A percentile compares a stretch with the other conserved stretches of the same genome.
phyloP scores from a whole-genome alignment of 2,888 invertebrate genomes.

The Agrotis segetum region DNA sequence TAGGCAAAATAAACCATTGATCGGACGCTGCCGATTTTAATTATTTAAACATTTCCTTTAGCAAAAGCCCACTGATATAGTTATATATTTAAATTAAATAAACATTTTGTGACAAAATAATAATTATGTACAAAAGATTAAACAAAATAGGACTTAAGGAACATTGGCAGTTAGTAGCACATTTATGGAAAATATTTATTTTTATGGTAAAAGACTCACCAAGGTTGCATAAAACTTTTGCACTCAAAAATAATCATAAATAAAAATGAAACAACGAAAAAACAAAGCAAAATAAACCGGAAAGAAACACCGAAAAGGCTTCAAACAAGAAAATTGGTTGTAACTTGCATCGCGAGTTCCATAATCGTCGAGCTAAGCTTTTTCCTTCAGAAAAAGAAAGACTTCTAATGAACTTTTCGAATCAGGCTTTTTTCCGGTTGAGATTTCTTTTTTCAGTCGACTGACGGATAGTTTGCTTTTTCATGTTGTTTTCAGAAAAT shows the following conservation, averaged over 20 bases:
- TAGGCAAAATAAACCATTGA: too few species aligned
- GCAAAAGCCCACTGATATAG: too few species aligned
- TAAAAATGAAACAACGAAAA: not conserved
- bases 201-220: not conserved
- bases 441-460: conserved; percentile 62
- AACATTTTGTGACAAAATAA: too few species aligned
- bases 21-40: too few species aligned
- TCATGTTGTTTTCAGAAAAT: conserved; percentile 11
- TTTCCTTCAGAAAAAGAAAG: conserved; percentile 60
- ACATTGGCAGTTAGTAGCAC: not conserved
- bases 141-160: not conserved
- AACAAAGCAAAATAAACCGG: conserved; percentile 18
- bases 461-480: conserved; percentile 34
- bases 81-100: too few species aligned
- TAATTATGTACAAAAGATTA: too few species aligned
- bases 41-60: too few species aligned
- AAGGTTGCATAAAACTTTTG: conserved; percentile 2
- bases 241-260: conserved; percentile 6
- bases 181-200: too few species aligned
- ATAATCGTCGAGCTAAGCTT: conserved; percentile 55
- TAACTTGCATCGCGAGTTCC: conserved; percentile 61
- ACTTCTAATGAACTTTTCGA: conserved; percentile 71
- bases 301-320: conserved; percentile 54
- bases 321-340: conserved; percentile 62
- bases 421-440: conserved; percentile 67